Percentiles rank a stretch among this genome's conserved stretches.
These are phyloP conservation scores for Phalacrocorax aristotelis DNA, from an alignment of 2,113 vertebrate species.

Conservation along the genomic window DNA sequence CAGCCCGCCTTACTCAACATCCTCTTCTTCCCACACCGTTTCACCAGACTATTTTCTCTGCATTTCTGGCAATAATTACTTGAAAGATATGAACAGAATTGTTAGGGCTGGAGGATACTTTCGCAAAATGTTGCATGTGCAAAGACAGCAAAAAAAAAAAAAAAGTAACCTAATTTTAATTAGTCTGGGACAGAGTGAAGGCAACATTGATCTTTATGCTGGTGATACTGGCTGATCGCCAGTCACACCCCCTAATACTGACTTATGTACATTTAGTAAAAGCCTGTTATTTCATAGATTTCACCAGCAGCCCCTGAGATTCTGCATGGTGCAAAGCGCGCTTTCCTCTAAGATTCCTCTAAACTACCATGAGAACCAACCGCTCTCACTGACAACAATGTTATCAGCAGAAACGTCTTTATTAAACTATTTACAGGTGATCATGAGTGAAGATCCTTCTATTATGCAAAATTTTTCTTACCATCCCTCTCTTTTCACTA, in stretches of 20 bases:
- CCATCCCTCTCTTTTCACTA: neutral
- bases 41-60: neutral
- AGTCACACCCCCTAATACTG: neutral
- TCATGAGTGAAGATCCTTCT: neutral
- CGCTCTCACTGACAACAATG: neutral
- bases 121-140: neutral
- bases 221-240: too few relatives aligned
- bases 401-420: neutral
- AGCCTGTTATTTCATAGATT: neutral
- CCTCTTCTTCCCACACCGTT: neutral
- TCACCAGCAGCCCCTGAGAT: neutral
- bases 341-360: neutral
- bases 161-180: neutral
- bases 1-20: neutral
- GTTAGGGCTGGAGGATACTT: neutral
- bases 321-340: fast-evolving
- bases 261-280: neutral
- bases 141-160: neutral
- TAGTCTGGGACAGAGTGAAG: neutral
- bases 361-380: too few relatives aligned
- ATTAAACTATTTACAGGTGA: neutral
- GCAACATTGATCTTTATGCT: neutral
- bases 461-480: neutral
- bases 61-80: neutral
- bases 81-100: neutral